Conservation (phyloP, 2,888 invertebrate genomes). For the Lathronympha strigana region DNA sequence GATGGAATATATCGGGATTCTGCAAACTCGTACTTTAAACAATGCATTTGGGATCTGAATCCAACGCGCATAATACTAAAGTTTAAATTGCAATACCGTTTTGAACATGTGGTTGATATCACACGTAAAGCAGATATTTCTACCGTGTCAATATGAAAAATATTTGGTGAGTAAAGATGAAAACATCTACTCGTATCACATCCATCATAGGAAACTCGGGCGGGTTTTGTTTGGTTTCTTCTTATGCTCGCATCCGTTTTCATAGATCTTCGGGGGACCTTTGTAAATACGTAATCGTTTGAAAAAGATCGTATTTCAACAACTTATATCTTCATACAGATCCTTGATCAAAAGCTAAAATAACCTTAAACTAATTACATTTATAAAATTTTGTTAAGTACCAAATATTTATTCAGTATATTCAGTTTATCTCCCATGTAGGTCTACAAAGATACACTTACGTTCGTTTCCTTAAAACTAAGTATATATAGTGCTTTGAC, state of each 20-base stretch:
- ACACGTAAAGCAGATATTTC: conserved; percentile 1
- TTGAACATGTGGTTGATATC: conserved; percentile 1
- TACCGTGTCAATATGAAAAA: conserved; percentile 17
- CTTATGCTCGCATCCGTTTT: conserved; percentile 11
- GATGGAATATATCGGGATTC: conserved; percentile 43
- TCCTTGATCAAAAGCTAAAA: too few relatives aligned
- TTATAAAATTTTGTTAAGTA: too few relatives aligned
- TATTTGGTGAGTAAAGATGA: conserved; percentile 12
- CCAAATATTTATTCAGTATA: too few relatives aligned
- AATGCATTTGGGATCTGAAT: background rate
- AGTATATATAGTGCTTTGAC: too few relatives aligned
- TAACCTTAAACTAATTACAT: too few relatives aligned
- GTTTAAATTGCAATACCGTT: conserved; percentile 7
- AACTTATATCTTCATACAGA: background rate
- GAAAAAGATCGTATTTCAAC: background rate
- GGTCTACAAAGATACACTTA: too few relatives aligned
- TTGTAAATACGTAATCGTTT: background rate
- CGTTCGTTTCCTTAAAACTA: too few relatives aligned
- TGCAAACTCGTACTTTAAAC: background rate
- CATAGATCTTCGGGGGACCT: background rate
- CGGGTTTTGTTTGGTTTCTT: conserved; percentile 15
- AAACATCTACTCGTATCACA: conserved; percentile 7
- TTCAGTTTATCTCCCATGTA: too few relatives aligned
- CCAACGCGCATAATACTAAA: background rate
- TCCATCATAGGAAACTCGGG: background rate